Evolutionary conservation across 2,888 invertebrate genomes (phyloP).

Genomic region (Drosophila yooni): DNA sequence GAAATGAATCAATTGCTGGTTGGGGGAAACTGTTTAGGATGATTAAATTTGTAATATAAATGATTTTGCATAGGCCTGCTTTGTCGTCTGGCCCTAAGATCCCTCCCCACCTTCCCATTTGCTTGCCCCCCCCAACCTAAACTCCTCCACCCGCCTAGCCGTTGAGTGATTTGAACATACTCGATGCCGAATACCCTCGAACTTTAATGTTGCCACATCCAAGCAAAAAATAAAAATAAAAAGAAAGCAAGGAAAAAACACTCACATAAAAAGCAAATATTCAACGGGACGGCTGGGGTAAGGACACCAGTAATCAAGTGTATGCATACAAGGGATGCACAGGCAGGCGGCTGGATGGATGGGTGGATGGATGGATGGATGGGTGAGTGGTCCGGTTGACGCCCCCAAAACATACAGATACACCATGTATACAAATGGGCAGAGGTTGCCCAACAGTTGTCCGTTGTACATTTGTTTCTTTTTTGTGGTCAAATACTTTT

Average conservation of each 20-base stretch:
- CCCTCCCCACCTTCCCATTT: not conserved
- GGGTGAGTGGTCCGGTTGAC: slow-evolving; percentile 10
- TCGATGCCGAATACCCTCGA: slow-evolving; percentile 37
- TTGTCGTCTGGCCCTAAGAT: slow-evolving; percentile 35
- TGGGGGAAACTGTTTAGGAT: slow-evolving; percentile 68
- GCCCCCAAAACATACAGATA: slow-evolving; percentile 16
- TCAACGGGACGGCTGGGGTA: slow-evolving; percentile 34
- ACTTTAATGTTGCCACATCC: slow-evolving; percentile 50
- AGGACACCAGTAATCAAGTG: slow-evolving; percentile 78
- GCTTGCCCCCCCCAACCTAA: too few species aligned
- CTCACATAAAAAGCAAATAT: slow-evolving; percentile 71
- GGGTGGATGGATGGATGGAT: slow-evolving; percentile 29
- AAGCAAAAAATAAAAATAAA: slow-evolving; percentile 21
- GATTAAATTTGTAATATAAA: slow-evolving; percentile 78
- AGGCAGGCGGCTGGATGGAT: slow-evolving; percentile 16
- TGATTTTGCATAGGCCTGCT: slow-evolving; percentile 57
- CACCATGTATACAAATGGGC: slow-evolving; percentile 48
- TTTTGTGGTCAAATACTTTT: slow-evolving; percentile 79
- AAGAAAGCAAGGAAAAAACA: slow-evolving; percentile 46
- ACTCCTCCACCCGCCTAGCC: slow-evolving; percentile 1
- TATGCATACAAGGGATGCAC: slow-evolving; percentile 65
- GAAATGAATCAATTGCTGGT: slow-evolving; percentile 73
- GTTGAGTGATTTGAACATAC: slow-evolving; percentile 49
- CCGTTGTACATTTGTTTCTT: slow-evolving; percentile 78
- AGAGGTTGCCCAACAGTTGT: slow-evolving; percentile 42